Evolutionary conservation across 2,113 vertebrate species (phyloP), one percentile per base, ranked within the genome.

Genomic region (Chamaea fasciata): DNA sequence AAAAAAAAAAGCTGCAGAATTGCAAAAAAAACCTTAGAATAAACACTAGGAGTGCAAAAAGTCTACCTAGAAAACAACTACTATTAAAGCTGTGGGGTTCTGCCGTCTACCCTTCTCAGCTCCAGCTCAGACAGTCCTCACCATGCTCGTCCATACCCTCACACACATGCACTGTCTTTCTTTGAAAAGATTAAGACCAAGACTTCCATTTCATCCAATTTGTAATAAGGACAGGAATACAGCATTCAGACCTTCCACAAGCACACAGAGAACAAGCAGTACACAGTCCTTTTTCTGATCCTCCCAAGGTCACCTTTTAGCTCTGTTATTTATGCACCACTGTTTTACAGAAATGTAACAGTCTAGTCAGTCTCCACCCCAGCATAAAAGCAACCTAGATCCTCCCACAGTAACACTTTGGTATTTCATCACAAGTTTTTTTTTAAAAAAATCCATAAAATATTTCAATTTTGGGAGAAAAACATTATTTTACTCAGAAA

Each of bases 241-340:
- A 62, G 15, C 67, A 78, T 59, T 63, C 60, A 84, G 46, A 42
- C 9, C 63, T 65, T 55, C 35, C 46, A 80, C 1, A 83, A 53
- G 42, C 50, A 94, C 59, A 57, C 10, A 70, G 46, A 74, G 37
- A 94, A 74, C 22, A 86, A 90, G 60, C 28, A 67, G 28, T 44
- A 64, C 33, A 10, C 0, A n/a, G 31, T 20, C 33, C 57, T 62
- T 69, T 83, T 42, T 10, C 64, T 84, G 33, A 75, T 35, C 56
- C 69, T 94, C 41, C 41, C 69, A 89, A 92, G 84, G 93, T 84
- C 64, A 95, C 84, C 81, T 89, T 86, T 91, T 62, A 91, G 21
- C 46, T 64, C 55, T 31, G 31, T 56, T 88, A 90, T 46, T 92
- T 69, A 83, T 41, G 68, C 18, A 70, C 14, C 68, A 53, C 33